Conservation (phyloP, 64 coral and sea anemone species). For the Porites lutea region DNA sequence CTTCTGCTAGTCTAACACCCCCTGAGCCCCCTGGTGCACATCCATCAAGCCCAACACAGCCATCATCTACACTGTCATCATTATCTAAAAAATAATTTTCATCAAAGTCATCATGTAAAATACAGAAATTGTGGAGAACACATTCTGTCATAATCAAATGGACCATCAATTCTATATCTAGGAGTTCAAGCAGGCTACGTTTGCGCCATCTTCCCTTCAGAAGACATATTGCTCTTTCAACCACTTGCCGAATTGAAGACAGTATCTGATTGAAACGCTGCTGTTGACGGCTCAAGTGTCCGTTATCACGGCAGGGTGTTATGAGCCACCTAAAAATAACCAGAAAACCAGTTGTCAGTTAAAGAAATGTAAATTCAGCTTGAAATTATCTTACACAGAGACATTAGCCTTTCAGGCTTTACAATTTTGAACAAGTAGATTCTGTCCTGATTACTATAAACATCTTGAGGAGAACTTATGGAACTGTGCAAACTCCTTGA, state of each 20-base stretch:
- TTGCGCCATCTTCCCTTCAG: slow-evolving; percentile 72
- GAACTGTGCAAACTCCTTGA: no score
- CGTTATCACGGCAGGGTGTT: slow-evolving; percentile 62
- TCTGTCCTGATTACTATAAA: no score
- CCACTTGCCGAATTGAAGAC: slow-evolving; percentile 28
- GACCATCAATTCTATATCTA: slow-evolving; percentile 66
- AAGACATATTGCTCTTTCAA: slow-evolving; percentile 46
- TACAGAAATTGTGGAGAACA: slow-evolving; percentile 53
- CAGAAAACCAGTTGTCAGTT: not conserved
- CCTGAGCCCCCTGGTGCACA: not conserved
- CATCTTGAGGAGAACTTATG: no score
- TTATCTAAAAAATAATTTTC: slow-evolving; percentile 58
- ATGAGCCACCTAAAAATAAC: slow-evolving; percentile 31
- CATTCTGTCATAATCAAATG: slow-evolving; percentile 51
- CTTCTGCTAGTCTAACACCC: not conserved
- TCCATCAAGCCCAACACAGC: not conserved
- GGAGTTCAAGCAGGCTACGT: slow-evolving; percentile 32
- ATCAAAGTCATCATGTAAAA: slow-evolving; percentile 29
- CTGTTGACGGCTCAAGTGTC: slow-evolving; percentile 36
- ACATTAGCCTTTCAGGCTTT: no score
- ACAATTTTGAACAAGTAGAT: no score
- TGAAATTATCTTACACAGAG: not conserved
- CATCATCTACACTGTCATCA: slow-evolving; percentile 46
- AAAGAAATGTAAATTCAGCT: not conserved
- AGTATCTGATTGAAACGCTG: slow-evolving; percentile 40